Evolutionary conservation across 2,888 invertebrate species (phyloP), one percentile per base, ranked within the genome.

Genomic region (Andrena bicolor): DNA sequence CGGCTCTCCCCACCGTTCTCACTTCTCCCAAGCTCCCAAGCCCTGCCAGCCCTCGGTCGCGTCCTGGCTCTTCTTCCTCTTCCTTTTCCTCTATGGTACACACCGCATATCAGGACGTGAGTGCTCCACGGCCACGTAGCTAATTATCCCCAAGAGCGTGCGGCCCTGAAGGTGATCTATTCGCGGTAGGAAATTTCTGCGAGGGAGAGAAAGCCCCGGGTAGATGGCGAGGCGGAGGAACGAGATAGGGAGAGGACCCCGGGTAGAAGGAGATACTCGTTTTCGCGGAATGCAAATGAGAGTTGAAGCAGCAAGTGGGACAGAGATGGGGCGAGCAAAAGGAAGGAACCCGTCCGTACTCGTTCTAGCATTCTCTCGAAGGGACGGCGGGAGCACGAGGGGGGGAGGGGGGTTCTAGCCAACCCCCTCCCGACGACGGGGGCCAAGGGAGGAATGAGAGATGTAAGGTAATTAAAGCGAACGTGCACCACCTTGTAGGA

Each of bases 401-500:
- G 61, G 82, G n/a, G 23, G 1, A 23, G 23, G 1, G 23, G 56
- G 56, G 66, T 60, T 35, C 65, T 53, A 72, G 74, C 51, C 80
- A 80, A 70, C 65, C 76, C 76, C 53, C 73, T 78, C 70, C 76
- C 82, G 66, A 84, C 87, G 84, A 85, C 86, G 89, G 86, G 83
- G 88, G 82, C 83, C 84, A 64, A 85, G 84, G 87, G 86, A 88
- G 91, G 90, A 92, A 93, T 92, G 92, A 93, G 93, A 93, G 93
- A 93, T 93, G 93, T 92, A 92, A 92, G 92, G 93, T 93, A 93
- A 93, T 93, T 93, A 93, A 93, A 92, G 93, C 92, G 92, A 93
- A 93, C 93, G 93, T 93, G 93, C 93, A 91, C 92, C 93, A 93
- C 92, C 93, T 93, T 93, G 93, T 92, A 93, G 92, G 92, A 93